phyloP scores from a whole-genome alignment of 2,797 vertebrate species.

The Myotis vivesi region DNA sequence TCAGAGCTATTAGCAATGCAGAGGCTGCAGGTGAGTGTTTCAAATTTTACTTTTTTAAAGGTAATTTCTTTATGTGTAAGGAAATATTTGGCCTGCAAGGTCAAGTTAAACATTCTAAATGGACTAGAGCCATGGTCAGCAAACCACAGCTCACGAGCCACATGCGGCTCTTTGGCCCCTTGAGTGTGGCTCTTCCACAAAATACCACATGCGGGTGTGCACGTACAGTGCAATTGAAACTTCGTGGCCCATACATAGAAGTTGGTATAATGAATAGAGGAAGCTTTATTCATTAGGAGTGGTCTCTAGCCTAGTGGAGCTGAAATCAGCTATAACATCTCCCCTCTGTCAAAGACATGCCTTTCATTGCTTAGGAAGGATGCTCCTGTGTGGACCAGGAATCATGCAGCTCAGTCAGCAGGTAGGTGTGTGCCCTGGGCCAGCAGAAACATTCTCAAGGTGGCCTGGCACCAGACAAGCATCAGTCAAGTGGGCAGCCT shows the following conservation, averaged over 20 bases:
- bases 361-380: neutral
- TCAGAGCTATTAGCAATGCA: neutral
- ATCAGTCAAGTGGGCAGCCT: neutral
- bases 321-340: neutral
- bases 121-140: no score
- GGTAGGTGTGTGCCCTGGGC: neutral
- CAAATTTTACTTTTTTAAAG: neutral
- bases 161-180: no score
- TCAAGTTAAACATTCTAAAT: slow-evolving; percentile 19
- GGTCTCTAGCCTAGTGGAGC: neutral
- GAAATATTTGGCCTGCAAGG: neutral
- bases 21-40: neutral
- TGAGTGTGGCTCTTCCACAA: no score
- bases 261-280: neutral
- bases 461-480: neutral
- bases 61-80: neutral
- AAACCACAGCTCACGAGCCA: no score
- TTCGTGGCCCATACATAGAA: no score
- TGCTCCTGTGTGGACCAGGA: neutral
- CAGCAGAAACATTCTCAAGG: neutral
- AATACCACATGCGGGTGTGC: no score
- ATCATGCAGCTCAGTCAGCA: neutral
- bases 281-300: neutral
- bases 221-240: no score
- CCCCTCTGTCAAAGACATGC: neutral